phyloP scores from a whole-genome alignment of 2,888 invertebrate genomes.

The Smittia aterrima region DNA sequence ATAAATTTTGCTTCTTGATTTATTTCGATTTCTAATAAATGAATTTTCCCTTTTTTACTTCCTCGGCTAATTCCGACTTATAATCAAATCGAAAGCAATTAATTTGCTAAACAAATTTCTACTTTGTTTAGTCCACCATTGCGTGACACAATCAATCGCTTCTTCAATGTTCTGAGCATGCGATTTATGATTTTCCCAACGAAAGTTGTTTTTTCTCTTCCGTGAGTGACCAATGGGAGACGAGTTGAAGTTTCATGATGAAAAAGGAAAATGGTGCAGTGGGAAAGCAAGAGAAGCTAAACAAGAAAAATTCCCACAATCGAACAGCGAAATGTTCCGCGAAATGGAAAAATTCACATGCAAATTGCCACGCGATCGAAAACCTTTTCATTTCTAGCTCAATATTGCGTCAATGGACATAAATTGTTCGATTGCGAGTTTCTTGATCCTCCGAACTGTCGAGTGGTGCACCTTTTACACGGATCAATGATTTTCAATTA shows the following conservation, averaged over 20 bases:
- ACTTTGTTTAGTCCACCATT: neutral
- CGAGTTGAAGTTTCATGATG: neutral
- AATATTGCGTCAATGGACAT: slow-evolving; percentile 12
- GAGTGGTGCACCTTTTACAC: slow-evolving; percentile 47
- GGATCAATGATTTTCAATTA: slow-evolving; percentile 44
- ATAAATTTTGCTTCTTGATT: neutral
- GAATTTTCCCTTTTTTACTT: no score
- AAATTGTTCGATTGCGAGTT: neutral
- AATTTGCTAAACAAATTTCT: no score
- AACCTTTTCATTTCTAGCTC: neutral
- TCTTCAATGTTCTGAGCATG: slow-evolving; percentile 10
- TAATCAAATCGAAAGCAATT: no score
- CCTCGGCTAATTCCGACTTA: no score
- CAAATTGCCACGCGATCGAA: slow-evolving; percentile 35
- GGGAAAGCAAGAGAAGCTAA: no score
- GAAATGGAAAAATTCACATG: neutral
- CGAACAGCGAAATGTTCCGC: neutral
- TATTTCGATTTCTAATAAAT: no score
- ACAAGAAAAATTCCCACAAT: neutral
- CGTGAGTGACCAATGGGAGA: slow-evolving; percentile 27
- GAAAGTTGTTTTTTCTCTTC: slow-evolving; percentile 1
- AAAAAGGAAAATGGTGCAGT: slow-evolving; percentile 24
- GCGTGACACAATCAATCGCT: neutral
- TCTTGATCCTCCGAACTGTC: neutral
- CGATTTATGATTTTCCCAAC: slow-evolving; percentile 9